These are phyloP conservation scores for Centrocercus urophasianus DNA, from an alignment of 2,113 vertebrate species.

Conservation along the genomic window DNA sequence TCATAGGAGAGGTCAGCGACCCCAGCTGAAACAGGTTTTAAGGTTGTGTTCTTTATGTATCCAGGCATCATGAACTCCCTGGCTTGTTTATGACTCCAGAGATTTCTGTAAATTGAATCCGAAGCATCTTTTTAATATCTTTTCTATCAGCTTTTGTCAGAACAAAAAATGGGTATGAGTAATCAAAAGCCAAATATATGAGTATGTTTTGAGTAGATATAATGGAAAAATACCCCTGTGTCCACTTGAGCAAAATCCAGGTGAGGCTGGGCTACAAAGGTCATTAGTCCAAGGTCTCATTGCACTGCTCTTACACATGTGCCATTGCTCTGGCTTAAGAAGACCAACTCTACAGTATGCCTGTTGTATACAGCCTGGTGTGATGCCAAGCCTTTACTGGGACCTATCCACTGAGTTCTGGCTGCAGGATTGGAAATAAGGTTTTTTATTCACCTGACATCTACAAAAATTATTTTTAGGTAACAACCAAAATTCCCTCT, in stretches of 20 bases:
- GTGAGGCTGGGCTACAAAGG: background rate
- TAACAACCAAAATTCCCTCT: background rate
- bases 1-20: background rate
- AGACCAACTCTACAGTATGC: background rate
- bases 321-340: background rate
- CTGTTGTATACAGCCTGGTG: background rate
- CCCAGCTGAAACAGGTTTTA: background rate
- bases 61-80: background rate
- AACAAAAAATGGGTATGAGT: background rate
- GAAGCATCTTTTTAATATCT: background rate
- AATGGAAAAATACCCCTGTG: background rate
- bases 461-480: background rate
- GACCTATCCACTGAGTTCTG: background rate
- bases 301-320: background rate
- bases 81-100: conserved; percentile 10
- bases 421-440: background rate
- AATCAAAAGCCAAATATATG: background rate
- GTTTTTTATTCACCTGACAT: background rate
- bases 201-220: background rate
- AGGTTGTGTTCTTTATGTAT: background rate
- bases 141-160: background rate
- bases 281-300: background rate
- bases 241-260: background rate
- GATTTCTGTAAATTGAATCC: background rate
- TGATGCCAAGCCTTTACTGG: background rate